Evolutionary conservation across 2,113 vertebrate genomes (phyloP), one percentile per base, ranked within the genome.

Genomic region (Sinocyclocheilus maitianheensis): DNA sequence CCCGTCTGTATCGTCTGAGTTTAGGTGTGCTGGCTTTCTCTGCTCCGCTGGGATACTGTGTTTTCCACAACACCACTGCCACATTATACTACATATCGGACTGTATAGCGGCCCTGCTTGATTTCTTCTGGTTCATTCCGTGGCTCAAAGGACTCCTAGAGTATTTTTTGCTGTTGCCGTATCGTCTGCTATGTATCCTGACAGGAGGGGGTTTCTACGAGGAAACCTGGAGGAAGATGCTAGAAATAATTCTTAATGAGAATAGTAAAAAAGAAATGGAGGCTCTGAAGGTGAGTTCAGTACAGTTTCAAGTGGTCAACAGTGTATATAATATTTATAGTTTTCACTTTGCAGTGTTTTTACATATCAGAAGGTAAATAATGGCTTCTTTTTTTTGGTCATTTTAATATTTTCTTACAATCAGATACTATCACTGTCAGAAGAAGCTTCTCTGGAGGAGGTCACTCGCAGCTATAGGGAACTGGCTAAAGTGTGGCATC

Each of bases 401-500:
- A 18, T 75, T 51, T 9, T 82, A 2, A 86, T 84, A 2, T 90
- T 51, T 89, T 91, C 67, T 89, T 69, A 48, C 40, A 71, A 83
- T 71, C 48, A 98, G 97, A 91, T 97, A 67, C 91, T 98, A 78
- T 96, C 94, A 9, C 48, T 98, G 72, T 75, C 89, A 0, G 81
- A 88, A 3, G 94, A 95, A 6, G 94, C 96, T 43, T 92, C 96
- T 13, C 1, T 91, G 34, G 96, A 97, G 88, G 96, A 97, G 24
- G 95, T 98, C 89, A 94, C 93, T 24, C 92, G 48, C 40, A 95
- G 93, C 87, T 97, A 97, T 84, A 90, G 92, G 75, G 95, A 97
- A 60, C 91, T 96, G 81, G 96, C 94, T 83, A 97, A 97, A 89
- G 82, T 91, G 20, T 98, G 97, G 96, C 97, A 98, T 83, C 97